Percentiles rank a stretch among this genome's conserved stretches.
Evolutionary conservation across 2,113 vertebrate genomes (phyloP).

Genomic region (Proterorhinus semilunaris): DNA sequence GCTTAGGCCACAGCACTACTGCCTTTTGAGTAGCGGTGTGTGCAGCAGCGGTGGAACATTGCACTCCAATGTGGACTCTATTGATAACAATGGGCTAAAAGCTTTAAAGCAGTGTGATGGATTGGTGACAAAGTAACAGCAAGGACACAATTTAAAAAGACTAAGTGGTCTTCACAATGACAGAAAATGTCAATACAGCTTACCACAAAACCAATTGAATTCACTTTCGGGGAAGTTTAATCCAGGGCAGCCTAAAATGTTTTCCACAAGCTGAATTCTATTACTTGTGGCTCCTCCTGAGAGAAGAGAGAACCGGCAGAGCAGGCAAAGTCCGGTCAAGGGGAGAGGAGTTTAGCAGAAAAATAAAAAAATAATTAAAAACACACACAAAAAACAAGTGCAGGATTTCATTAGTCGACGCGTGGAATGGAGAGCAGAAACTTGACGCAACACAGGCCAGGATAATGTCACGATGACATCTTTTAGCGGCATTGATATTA

Average conservation of each 20-base stretch:
- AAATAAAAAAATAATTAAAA: not conserved
- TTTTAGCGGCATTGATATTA: too few species aligned
- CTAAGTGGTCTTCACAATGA: not conserved
- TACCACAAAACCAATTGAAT: slow-evolving; percentile 5
- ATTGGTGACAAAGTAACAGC: not conserved
- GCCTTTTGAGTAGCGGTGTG: not conserved
- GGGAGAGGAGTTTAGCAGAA: slow-evolving; percentile 2
- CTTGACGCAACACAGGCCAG: not conserved
- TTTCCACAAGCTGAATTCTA: slow-evolving; percentile 20
- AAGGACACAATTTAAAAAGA: slow-evolving; percentile 1
- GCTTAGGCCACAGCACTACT: too few species aligned
- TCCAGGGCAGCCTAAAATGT: not conserved
- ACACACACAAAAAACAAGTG: not conserved
- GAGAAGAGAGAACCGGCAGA: slow-evolving; percentile 1
- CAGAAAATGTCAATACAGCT: slow-evolving; percentile 10
- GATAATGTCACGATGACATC: too few species aligned
- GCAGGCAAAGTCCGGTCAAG: not conserved
- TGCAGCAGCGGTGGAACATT: not conserved
- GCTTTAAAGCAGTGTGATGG: not conserved
- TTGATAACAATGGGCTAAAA: slow-evolving; percentile 8
- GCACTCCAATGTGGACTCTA: not conserved
- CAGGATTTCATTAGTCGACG: not conserved
- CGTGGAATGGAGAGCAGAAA: not conserved
- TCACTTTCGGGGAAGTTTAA: slow-evolving; percentile 12
- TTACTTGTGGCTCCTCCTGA: not conserved